Conservation (phyloP, 2,888 invertebrate genomes). For the Tiliacea citrago region DNA sequence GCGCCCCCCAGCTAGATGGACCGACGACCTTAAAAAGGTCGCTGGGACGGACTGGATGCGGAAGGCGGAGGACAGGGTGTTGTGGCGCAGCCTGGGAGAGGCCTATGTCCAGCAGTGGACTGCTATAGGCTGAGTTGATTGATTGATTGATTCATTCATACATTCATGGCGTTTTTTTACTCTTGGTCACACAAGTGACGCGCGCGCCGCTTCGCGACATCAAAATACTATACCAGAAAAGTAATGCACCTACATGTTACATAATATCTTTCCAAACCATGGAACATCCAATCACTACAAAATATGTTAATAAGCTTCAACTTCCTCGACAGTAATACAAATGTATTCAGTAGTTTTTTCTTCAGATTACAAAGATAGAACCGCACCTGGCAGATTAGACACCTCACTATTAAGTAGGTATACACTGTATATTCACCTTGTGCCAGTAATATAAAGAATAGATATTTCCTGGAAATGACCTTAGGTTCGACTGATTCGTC, state of each 20-base stretch:
- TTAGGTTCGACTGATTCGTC: background rate
- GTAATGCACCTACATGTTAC: slow-evolving; percentile 4
- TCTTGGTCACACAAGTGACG: no score
- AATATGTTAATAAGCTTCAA: slow-evolving; percentile 25
- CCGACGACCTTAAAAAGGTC: no score
- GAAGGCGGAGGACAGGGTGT: no score
- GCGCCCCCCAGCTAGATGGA: no score
- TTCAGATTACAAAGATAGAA: slow-evolving; percentile 31
- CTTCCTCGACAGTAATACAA: slow-evolving; percentile 19
- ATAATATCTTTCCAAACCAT: slow-evolving; percentile 13
- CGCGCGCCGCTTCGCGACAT: no score
- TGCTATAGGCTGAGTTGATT: no score
- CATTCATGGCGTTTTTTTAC: no score
- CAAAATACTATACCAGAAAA: slow-evolving; percentile 19
- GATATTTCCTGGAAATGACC: background rate
- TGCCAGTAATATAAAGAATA: background rate
- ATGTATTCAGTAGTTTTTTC: slow-evolving; percentile 32
- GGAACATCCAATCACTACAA: slow-evolving; percentile 16
- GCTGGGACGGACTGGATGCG: no score
- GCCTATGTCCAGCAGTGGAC: no score
- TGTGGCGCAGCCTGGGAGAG: no score
- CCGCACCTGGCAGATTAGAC: slow-evolving; percentile 37
- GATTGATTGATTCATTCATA: no score
- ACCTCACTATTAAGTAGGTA: slow-evolving; percentile 1
- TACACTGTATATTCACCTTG: background rate